These are phyloP conservation scores for Lagria hirta DNA, from an alignment of 2,888 invertebrate species.

Conservation along the genomic window DNA sequence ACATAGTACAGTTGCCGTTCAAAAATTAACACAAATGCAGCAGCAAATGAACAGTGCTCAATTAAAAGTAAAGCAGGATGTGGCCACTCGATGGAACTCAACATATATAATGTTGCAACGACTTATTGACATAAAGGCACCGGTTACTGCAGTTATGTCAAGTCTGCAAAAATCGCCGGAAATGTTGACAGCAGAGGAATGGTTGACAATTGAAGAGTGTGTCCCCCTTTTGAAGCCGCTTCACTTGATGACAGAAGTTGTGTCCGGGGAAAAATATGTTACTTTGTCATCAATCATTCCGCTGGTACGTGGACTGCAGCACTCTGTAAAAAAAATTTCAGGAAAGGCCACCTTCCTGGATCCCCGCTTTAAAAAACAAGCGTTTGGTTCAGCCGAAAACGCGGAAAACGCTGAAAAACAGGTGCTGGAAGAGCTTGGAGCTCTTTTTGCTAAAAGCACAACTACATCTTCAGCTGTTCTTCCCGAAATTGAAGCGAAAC, in stretches of 20 bases:
- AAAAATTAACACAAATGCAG: constrained; percentile 34
- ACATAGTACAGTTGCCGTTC: constrained; percentile 31
- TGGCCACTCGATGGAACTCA: constrained; percentile 36
- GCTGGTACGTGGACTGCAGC: constrained; percentile 4
- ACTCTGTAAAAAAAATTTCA: constrained; percentile 4
- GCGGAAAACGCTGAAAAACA: constrained; percentile 4
- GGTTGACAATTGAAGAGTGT: constrained; percentile 7
- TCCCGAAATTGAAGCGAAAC: no score
- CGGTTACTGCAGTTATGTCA: constrained; percentile 16
- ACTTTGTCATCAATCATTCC: constrained; percentile 2
- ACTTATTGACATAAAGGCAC: constrained; percentile 20
- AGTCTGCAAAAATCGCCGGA: constrained; percentile 19
- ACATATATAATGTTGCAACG: constrained; percentile 24
- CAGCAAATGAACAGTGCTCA: constrained; percentile 29
- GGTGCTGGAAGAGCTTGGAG: constrained; percentile 1
- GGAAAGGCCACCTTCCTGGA: no score
- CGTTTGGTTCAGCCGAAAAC: constrained; percentile 4
- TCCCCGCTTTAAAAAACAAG: no score
- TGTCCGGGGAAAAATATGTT: constrained; percentile 5
- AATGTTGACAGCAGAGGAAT: constrained; percentile 20
- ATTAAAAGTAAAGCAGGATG: constrained; percentile 39
- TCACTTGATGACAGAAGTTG: constrained; percentile 2
- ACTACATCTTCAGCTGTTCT: constrained; percentile 1
- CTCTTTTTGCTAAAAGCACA: neutral
- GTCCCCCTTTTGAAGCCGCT: neutral